Conservation (phyloP, 2,113 vertebrate genomes). For the Bos javanicus region DNA sequence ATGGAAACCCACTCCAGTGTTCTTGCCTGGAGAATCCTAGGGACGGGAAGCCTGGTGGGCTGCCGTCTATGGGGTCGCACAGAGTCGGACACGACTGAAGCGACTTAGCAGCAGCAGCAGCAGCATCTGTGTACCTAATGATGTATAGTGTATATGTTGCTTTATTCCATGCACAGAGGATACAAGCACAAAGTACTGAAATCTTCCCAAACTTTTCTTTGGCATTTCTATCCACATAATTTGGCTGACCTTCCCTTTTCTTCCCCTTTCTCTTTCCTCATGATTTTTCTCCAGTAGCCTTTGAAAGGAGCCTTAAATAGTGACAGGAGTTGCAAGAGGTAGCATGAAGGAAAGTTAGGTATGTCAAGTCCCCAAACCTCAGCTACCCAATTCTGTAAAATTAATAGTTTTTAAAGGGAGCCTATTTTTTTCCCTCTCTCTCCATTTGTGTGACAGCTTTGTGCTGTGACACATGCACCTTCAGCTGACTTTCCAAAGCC, state of each 20-base stretch:
- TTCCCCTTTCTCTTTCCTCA: background rate
- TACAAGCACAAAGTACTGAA: background rate
- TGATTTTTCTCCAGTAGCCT: background rate
- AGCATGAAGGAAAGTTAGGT: background rate
- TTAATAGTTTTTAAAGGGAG: background rate
- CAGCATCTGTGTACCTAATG: background rate
- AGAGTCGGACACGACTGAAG: too few relatives aligned
- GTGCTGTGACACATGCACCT: slow-evolving; percentile 10
- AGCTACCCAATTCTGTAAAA: background rate
- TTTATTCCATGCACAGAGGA: background rate
- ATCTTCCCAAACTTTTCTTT: background rate
- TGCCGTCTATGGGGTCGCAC: too few relatives aligned
- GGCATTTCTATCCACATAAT: background rate
- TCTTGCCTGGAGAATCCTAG: too few relatives aligned
- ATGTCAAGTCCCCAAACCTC: background rate
- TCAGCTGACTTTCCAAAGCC: slow-evolving; percentile 49
- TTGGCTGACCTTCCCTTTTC: background rate
- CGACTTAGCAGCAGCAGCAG: too few relatives aligned
- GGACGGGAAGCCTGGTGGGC: too few relatives aligned
- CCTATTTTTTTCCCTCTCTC: background rate
- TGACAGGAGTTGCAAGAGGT: background rate
- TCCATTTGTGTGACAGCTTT: slow-evolving; percentile 2
- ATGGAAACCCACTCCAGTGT: too few relatives aligned
- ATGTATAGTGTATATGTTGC: background rate
- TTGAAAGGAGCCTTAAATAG: background rate